These are phyloP conservation scores for Lasioglossum lativentre DNA, from an alignment of 2,888 invertebrate genomes.

Conservation along the genomic window DNA sequence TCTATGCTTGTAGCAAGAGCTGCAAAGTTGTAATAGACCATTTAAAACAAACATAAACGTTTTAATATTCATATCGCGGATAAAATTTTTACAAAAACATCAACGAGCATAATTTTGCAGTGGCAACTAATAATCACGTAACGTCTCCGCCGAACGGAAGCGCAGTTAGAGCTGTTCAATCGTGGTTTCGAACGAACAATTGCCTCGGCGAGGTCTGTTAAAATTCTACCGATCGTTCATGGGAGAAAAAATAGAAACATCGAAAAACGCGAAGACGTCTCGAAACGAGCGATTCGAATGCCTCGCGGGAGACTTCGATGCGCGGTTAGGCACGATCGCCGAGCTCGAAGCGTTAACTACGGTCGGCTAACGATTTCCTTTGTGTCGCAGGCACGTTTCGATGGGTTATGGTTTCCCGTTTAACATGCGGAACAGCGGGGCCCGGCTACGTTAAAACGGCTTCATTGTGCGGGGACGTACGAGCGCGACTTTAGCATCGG, in stretches of 20 bases:
- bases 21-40: not conserved
- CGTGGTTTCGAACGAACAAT: not conserved
- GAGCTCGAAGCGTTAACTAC: not conserved
- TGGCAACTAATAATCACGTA: not conserved
- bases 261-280: not conserved
- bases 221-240: not conserved
- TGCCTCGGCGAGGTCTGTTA: not conserved
- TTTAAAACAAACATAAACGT: not conserved
- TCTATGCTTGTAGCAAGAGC: no score
- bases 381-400: not conserved
- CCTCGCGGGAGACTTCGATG: slow-evolving; percentile 7
- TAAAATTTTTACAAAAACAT: not conserved
- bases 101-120: not conserved
- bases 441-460: slow-evolving; percentile 8
- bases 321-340: not conserved
- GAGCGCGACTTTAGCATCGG: not conserved
- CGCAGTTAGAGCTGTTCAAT: not conserved
- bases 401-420: slow-evolving; percentile 1
- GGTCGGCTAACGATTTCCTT: not conserved
- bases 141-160: not conserved
- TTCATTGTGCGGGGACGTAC: slow-evolving; percentile 26
- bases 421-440: not conserved
- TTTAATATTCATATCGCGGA: not conserved
- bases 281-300: not conserved
- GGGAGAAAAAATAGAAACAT: not conserved